Conservation (phyloP, 2,797 vertebrate genomes). For the Loriculus beryllinus region DNA sequence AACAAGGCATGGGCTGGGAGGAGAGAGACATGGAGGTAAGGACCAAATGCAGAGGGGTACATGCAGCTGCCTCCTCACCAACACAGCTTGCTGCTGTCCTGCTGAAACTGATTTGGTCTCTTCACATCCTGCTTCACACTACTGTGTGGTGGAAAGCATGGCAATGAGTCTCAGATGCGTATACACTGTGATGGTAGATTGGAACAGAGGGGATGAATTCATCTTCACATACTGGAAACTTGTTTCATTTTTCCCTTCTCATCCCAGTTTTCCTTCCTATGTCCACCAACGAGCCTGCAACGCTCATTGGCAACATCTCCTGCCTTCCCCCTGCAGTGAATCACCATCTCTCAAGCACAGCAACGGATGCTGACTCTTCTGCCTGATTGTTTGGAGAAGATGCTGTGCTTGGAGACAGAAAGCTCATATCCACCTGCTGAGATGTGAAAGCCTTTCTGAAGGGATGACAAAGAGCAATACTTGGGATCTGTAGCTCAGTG, state of each 20-base stretch:
- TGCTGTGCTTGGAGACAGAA: background rate
- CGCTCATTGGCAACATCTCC: background rate
- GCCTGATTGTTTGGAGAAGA: background rate
- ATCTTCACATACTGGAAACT: background rate
- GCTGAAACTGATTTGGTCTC: background rate
- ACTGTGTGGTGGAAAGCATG: background rate
- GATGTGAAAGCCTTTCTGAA: background rate
- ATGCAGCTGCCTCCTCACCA: background rate
- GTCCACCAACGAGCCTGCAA: background rate
- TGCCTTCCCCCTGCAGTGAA: background rate
- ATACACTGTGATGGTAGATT: background rate
- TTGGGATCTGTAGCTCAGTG: background rate
- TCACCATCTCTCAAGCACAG: background rate
- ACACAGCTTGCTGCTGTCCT: accelerated
- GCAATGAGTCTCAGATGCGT: background rate
- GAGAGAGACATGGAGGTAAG: background rate
- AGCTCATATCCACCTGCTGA: background rate
- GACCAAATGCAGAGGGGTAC: background rate
- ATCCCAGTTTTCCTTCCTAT: background rate
- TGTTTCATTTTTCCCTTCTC: background rate
- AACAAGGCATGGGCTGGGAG: background rate
- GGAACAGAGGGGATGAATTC: background rate
- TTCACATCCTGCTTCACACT: background rate
- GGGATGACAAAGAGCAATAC: background rate
- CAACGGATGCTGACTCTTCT: background rate